These are phyloP conservation scores for Bruchidius siliquastri DNA, from an alignment of 2,888 invertebrate species.

Conservation along the genomic window DNA sequence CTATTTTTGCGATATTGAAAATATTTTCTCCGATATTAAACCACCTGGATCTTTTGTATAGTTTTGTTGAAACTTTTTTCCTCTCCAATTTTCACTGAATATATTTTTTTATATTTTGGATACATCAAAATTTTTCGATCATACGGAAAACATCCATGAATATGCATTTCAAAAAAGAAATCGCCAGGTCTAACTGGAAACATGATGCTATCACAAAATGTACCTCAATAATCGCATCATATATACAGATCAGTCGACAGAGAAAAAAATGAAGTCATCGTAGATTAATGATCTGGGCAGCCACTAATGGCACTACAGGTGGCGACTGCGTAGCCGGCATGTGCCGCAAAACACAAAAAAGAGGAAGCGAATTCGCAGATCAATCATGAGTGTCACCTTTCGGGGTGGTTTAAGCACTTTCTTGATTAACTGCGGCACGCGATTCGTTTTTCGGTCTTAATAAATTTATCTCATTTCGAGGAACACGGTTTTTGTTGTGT, in stretches of 20 bases:
- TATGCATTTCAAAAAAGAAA: no score
- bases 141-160: no score
- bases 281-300: neutral
- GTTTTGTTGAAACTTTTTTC: no score
- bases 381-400: constrained; percentile 2
- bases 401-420: neutral
- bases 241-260: neutral
- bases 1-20: no score
- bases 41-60: no score
- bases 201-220: no score
- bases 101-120: no score
- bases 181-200: no score
- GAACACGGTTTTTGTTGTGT: neutral
- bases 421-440: neutral
- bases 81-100: no score
- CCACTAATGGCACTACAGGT: neutral
- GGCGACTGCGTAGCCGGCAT: neutral
- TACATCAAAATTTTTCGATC: no score
- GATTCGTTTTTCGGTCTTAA: neutral
- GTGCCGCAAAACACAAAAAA: neutral
- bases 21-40: no score
- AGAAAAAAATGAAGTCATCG: neutral
- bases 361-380: constrained; percentile 1
- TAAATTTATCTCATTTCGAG: neutral
- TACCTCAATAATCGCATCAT: neutral